Base-by-base conservation (phyloP, 2,113 vertebrate species). In the Lipotes vexillifer region DNA sequence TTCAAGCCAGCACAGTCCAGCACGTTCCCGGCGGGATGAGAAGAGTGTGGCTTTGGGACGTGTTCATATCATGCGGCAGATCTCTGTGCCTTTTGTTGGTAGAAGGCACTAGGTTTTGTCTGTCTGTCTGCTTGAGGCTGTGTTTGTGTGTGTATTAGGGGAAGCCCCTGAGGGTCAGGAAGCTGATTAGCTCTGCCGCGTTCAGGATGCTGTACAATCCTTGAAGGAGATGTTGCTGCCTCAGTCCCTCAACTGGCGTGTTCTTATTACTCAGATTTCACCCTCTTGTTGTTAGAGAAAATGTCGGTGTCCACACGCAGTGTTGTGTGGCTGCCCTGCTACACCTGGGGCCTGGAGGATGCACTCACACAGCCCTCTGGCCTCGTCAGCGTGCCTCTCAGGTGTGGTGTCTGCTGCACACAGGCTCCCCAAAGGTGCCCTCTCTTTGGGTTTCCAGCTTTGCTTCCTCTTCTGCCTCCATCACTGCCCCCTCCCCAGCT, bases 231-330 rank as follows among this genome's bases (percentile, higher is more conserved):
- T 21, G 31, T 18, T 33, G 2, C 31, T 21, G 9, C 23, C 15
- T 21, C 12, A 3, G 20, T 49, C 31, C 52, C 14, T 27, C 27
- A n/a, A 4, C 27, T 20, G 23, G 1, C 3, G 15, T n/a, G 3
- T 33, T 61, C 14, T n/a, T 46, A 6, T 15, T 2, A 11, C 55
- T 11, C 3, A 2, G 69, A n/a, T 46, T 15, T 61, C 69, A 23
- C 4, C 12, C 38, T n/a, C 41, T 46, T 1, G 6, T 11, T 61
- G 2, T 7, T 7, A 17, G 2, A 61, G 69, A 18, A 25, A 10
- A 6, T 9, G 3, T 44, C 52, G n/a, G 38, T 59, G 27, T 15
- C 17, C 8, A 6, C 29, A 2, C 7, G 21, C 0, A 0, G n/a
- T 7, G 8, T 44, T 10, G 14, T 25, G 11, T 9, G 18, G 9